Base-by-base conservation (phyloP, 2,888 invertebrate species). In the Cantharis flavilabris region DNA sequence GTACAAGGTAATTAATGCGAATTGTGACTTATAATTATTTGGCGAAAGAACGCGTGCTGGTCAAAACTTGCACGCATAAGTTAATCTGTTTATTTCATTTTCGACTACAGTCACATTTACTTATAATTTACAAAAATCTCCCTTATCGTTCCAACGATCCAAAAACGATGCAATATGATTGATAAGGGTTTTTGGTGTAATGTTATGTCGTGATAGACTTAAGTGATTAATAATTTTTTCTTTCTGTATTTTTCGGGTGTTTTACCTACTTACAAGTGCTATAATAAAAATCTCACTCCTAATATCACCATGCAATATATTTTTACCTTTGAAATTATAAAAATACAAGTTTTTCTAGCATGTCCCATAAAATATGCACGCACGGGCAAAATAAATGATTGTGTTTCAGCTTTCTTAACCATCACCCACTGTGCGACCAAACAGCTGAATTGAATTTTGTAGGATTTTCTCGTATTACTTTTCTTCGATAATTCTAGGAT, bases 291-390 rank as follows among this genome's bases (percentile, higher is more conserved):
- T 80, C 83, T 84, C 83, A 77, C 65, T 84, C 84, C 84, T 84
- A 84, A 84, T 83, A 83, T 83, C 82, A 79, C 82, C 84, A 81
- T 84, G 82, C 83, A 83, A 82, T 84, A 83, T 85, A 85, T 84
- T 86, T 86, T 84, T 84, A 84, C 83, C 83, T 83, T 83, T 83
- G 82, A 86, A 87, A 86, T 86, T 86, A 86, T 84, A 84, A 84
- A 86, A 86, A 85, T 84, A 84, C 85, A 85, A 84, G 83, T 82
- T 83, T 83, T 79, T 78, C 77, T 75, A 69, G 33, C 69, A 72
- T 72, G 71, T 75, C 71, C 74, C 79, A 81, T 85, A 81, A 85
- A 86, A 83, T 86, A 86, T 85, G 85, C 86, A 86, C 86, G 86
- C 86, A 86, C 86, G 84, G 83, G 81, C 79, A 73, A 76, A 79